Conservation (phyloP, 2,797 vertebrate species). For the Paratrypauchen microcephalus region DNA sequence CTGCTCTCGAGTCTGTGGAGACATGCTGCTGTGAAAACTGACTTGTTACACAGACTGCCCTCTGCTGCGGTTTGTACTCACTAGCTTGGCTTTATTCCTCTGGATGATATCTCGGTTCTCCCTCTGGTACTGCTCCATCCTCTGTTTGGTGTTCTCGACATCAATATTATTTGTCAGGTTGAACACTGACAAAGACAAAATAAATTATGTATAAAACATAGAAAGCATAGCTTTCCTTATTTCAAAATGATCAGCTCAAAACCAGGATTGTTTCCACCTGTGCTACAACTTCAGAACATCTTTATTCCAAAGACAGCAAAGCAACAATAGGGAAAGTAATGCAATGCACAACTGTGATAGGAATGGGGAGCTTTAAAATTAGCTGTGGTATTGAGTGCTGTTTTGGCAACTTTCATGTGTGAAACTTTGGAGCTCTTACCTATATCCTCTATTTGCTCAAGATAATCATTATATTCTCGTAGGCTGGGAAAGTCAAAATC, state of each 20-base stretch:
- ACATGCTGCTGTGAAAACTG: neutral
- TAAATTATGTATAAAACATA: conserved; percentile 3
- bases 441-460: conserved; percentile 95
- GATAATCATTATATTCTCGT: conserved; percentile 93
- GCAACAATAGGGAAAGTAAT: conserved; percentile 5
- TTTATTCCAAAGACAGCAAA: neutral
- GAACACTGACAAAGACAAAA: conserved; percentile 78
- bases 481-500: conserved; percentile 90
- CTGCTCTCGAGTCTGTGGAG: conserved; percentile 88
- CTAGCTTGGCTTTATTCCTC: conserved; percentile 93
- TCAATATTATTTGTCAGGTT: conserved; percentile 96
- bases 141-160: conserved; percentile 91
- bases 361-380: conserved; percentile 5
- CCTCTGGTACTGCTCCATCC: conserved; percentile 95
- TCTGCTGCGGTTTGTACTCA: conserved; percentile 62
- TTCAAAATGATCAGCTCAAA: neutral
- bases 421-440: conserved; percentile 70
- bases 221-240: neutral
- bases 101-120: conserved; percentile 95
- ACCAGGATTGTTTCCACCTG: neutral
- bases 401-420: neutral
- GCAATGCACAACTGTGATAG: conserved; percentile 2
- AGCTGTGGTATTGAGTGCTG: conserved; percentile 8
- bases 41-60: neutral
- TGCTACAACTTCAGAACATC: neutral